Conservation (phyloP, 2,888 invertebrate species). For the Thymelicus lineola region DNA sequence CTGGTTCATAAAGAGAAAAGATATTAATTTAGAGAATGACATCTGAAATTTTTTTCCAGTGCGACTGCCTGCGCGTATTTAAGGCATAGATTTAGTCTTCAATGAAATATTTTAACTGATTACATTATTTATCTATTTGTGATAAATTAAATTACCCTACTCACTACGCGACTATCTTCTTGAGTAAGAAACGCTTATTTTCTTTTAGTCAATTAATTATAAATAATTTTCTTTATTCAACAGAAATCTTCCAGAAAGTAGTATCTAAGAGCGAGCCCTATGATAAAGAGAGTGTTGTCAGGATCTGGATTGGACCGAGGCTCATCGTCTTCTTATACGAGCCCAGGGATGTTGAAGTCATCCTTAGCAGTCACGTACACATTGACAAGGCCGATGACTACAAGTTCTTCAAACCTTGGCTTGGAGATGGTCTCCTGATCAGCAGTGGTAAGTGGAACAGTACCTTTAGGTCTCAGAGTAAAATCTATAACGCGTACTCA, state of each 20-base stretch:
- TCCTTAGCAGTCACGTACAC: constrained; percentile 91
- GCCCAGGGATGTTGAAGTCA: constrained; percentile 91
- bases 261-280: constrained; percentile 82
- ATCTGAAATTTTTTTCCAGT: too few relatives aligned
- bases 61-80: too few relatives aligned
- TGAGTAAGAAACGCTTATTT: too few relatives aligned
- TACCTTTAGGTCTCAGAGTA: too few relatives aligned
- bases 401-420: constrained; percentile 93
- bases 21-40: too few relatives aligned
- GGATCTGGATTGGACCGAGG: constrained; percentile 91
- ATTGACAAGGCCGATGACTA: constrained; percentile 93
- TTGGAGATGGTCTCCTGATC: constrained; percentile 92
- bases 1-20: too few relatives aligned
- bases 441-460: constrained; percentile 86
- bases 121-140: too few relatives aligned
- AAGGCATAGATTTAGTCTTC: too few relatives aligned
- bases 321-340: constrained; percentile 90
- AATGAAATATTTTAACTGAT: too few relatives aligned
- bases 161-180: too few relatives aligned
- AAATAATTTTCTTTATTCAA: background rate
- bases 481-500: too few relatives aligned
- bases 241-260: constrained; percentile 89
- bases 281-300: constrained; percentile 83
- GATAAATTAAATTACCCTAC: background rate
- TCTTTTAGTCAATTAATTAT: background rate